Base-by-base conservation (phyloP, 2,888 invertebrate genomes). In the Andrena flavipes region DNA sequence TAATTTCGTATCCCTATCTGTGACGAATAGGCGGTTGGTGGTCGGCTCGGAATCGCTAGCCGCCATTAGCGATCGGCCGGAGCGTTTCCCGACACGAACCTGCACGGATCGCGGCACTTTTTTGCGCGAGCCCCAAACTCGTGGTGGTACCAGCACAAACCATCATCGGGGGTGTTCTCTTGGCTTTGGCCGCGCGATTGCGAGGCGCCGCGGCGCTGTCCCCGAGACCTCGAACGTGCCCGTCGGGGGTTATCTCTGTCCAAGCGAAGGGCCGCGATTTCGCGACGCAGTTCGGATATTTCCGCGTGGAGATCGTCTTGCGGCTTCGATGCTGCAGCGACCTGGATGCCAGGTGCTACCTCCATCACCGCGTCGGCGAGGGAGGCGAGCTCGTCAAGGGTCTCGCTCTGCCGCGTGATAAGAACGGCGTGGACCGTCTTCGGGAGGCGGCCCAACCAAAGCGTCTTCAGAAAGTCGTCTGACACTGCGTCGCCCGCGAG, bases 301-400 rank as follows among this genome's bases (percentile, higher is more conserved):
- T 54, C 20, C n/a, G 30, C 51, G 6, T 13, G 33, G 23, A 33
- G 0, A 2, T 33, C 67, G 13, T 54, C 4, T 0, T 13, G 2
- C 2, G 6, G 4, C 1, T 20, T 0, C 13, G 67, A 54, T 16
- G 33, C 23, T 1, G 33, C 67, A 3, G 67, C 51, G 1, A 54
- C 20, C 20, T 54, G 67, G 2, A 26, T 0, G 2, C 35, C 23
- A 0, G 54, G 68, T 5, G 23, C 13, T 2, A 68, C 56, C 2
- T 68, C 68, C 35, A 26, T 30, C 6, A 68, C 54, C 1, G 35
- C 54, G 33, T 68, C 56, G 0, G 56, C 56, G 16, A 68, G 33
- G 23, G 16, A 0, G 7, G 56, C 68, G 4, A 68, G 56, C 1
- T 68, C 56, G 3, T 23, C 0, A 4, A 56, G 16, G 0, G 30